Percentiles rank a stretch among this genome's conserved stretches.
phyloP scores from a whole-genome alignment of 2,113 vertebrate genomes.

The Charadrius vociferus region DNA sequence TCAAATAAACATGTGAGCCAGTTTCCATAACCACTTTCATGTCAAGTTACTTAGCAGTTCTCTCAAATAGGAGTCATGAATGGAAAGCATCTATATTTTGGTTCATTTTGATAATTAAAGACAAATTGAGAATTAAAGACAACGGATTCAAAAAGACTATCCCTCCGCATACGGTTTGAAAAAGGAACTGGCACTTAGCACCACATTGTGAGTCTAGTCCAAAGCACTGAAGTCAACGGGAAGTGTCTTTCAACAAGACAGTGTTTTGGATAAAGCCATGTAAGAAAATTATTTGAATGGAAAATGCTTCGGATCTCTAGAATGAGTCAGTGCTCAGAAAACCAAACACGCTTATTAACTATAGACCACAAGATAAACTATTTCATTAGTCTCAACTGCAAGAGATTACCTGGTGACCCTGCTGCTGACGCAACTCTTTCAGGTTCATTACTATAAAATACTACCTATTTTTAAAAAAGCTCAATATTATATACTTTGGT shows the following conservation, averaged over 20 bases:
- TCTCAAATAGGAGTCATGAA: constrained; percentile 4
- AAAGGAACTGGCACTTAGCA: neutral
- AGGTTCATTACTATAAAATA: neutral
- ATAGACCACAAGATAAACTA: constrained; percentile 1
- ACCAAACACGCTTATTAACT: neutral
- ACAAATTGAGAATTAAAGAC: constrained; percentile 46
- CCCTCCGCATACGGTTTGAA: neutral
- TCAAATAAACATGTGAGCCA: constrained; percentile 45
- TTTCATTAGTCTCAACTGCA: constrained; percentile 21
- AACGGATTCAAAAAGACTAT: neutral
- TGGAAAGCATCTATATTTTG: constrained; percentile 22
- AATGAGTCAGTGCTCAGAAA: constrained; percentile 1
- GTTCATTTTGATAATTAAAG: constrained; percentile 50
- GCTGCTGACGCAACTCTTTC: neutral
- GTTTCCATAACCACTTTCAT: neutral
- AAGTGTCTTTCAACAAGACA: neutral
- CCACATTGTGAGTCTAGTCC: neutral
- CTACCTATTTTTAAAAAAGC: neutral
- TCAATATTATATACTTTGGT: neutral
- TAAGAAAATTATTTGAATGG: neutral
- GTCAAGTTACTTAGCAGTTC: constrained; percentile 13
- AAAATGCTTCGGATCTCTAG: constrained; percentile 17
- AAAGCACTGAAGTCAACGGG: neutral
- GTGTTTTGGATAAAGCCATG: neutral
- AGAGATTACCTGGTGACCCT: neutral